Base-by-base conservation (phyloP, 2,888 invertebrate species). In the Dynastes hyllus region DNA sequence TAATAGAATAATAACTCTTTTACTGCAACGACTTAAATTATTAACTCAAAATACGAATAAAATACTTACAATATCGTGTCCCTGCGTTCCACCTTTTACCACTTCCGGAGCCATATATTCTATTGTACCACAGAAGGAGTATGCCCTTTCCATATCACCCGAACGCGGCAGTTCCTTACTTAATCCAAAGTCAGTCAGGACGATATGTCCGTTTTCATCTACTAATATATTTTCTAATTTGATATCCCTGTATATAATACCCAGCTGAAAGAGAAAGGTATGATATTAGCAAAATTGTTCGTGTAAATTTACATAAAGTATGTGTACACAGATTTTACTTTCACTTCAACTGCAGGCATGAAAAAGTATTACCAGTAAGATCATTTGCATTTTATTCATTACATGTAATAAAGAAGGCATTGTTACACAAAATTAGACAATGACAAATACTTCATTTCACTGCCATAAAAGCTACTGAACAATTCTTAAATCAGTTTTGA, bases 121-220 rank as follows among this genome's bases (percentile, higher is more conserved):
- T 85, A 98, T 96, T 81, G 98, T 99, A 22, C 99, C 99, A 89
- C 99, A 99, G 91, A 98, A 99, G 81, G 98, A 98, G 90, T 98
- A 98, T 0, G 99, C 96, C 81, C 98, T 91, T 86, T 96, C 94
- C 37, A 80, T 67, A 69, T 82, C 78, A 58, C 86, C 85, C 76
- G 86, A 91, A 92, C 86, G 92, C 89, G 88, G 87, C 76, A 97
- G 95, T 90, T 98, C 98, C 90, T 99, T 99, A 88, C 98, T 98
- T 58, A 99, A 93, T 0, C 99, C 99, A 90, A 99, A 99, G 91
- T 99, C 99, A 0, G 99, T 98, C 79, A 99, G 91, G 71, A 98
- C 97, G 81, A 99, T 95, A 90, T 99, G 98, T 3, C 99, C 99
- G 81, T 96, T 94, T 13, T 94, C 93, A 90, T 99, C 98, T 82